Percentiles rank a stretch among this genome's conserved stretches.
These are phyloP conservation scores for Centroberyx gerrardi DNA, from an alignment of 2,797 vertebrate species.

Conservation along the genomic window DNA sequence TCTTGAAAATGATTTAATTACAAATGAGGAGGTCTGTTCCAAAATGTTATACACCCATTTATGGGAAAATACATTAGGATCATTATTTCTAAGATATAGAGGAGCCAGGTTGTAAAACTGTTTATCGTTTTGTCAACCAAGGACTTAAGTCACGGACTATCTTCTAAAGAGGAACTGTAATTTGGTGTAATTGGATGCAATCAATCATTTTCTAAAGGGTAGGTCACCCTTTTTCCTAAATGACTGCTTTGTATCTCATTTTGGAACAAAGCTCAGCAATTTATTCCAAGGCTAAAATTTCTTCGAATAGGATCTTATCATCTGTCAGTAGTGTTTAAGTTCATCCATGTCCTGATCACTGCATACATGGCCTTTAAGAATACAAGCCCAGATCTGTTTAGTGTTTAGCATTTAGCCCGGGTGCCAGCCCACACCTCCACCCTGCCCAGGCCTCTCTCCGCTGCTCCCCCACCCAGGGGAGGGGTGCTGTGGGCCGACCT, in stretches of 20 bases:
- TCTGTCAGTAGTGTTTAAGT: conserved; percentile 25
- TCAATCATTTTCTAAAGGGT: background rate
- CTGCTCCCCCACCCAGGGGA: conserved; percentile 61
- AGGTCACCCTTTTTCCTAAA: background rate
- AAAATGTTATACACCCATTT: conserved; percentile 18
- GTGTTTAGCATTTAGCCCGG: conserved; percentile 38
- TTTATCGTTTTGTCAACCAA: no score
- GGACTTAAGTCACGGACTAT: no score
- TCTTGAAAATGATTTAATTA: background rate
- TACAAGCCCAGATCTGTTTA: conserved; percentile 57
- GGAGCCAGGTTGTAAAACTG: no score
- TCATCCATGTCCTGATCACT: conserved; percentile 33
- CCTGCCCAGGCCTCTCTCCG: conserved; percentile 39
- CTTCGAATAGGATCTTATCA: conserved; percentile 14
- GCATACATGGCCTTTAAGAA: conserved; percentile 34
- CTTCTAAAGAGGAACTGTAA: no score
- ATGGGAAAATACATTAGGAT: conserved; percentile 8
- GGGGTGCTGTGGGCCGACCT: conserved; percentile 75
- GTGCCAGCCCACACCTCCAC: conserved; percentile 69
- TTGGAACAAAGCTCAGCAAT: background rate
- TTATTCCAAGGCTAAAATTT: conserved; percentile 14
- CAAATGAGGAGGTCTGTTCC: background rate
- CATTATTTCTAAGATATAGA: background rate
- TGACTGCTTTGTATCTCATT: background rate
- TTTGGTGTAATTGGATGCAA: background rate